Evolutionary conservation across 1,140 invertebrate genomes (phyloP).

Genomic region (Carposina sasakii): DNA sequence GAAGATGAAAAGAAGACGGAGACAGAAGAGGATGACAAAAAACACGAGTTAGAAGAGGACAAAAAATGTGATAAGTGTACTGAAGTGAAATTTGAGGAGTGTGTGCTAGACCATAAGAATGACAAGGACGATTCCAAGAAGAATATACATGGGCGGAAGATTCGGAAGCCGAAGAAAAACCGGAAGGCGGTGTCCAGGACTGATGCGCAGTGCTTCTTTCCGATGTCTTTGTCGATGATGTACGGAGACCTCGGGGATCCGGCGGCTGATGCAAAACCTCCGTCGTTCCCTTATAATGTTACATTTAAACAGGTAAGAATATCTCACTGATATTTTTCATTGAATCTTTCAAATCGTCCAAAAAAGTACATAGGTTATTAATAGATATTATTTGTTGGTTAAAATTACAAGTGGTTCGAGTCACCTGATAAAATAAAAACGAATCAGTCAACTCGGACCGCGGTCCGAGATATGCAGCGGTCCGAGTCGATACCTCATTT

Average conservation of each 20-base stretch:
- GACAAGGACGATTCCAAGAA: conserved; percentile 47
- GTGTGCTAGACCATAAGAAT: conserved; percentile 33
- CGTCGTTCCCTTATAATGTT: conserved; percentile 89
- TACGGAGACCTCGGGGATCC: conserved; percentile 85
- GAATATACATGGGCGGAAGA: conserved; percentile 38
- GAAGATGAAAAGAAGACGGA: conserved; percentile 36
- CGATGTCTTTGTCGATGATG: conserved; percentile 88
- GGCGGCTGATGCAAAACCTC: conserved; percentile 65
- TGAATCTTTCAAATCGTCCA: too few species aligned
- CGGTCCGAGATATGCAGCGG: too few species aligned
- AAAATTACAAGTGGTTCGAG: too few species aligned
- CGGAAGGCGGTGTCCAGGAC: conserved; percentile 53
- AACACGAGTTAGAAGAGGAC: conserved; percentile 35
- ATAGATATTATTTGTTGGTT: too few species aligned
- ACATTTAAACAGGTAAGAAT: conserved; percentile 85
- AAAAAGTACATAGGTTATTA: too few species aligned
- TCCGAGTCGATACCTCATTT: too few species aligned
- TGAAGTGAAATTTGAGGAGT: conserved; percentile 47
- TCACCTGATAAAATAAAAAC: too few species aligned
- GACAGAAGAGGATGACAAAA: conserved; percentile 42
- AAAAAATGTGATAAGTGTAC: conserved; percentile 53
- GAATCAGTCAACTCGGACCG: too few species aligned
- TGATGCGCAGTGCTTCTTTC: conserved; percentile 76
- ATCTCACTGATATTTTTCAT: too few species aligned
- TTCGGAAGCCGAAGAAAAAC: conserved; percentile 56